Conservation (phyloP, 2,888 invertebrate genomes). For the Limnephilus marmoratus region DNA sequence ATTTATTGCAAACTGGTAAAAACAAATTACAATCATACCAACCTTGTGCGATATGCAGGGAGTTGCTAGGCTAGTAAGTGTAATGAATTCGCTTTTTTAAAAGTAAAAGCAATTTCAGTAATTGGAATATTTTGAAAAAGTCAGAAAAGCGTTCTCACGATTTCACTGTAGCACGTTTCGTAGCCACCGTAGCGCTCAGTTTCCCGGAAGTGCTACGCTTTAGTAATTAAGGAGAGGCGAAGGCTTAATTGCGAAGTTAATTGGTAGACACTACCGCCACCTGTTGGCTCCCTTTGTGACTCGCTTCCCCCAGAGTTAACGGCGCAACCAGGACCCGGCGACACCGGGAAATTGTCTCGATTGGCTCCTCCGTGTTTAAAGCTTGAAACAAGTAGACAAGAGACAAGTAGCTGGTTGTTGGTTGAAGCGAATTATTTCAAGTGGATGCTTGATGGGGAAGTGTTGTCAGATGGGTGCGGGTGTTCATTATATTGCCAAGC, state of each 20-base stretch:
- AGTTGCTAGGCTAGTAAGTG: too few species aligned
- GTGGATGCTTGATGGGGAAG: not conserved
- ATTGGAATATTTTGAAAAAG: not conserved
- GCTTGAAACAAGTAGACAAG: not conserved
- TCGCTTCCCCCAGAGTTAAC: conserved; percentile 65
- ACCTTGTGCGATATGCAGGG: too few species aligned
- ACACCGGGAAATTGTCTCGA: conserved; percentile 41
- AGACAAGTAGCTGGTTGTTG: conserved; percentile 16
- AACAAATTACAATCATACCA: too few species aligned
- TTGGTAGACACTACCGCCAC: conserved; percentile 75
- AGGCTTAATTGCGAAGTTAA: conserved; percentile 70
- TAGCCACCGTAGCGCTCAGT: conserved; percentile 38
- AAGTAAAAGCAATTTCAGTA: too few species aligned
- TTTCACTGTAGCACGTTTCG: not conserved
- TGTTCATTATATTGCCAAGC: not conserved
- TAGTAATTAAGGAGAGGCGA: conserved; percentile 75
- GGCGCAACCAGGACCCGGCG: conserved; percentile 24
- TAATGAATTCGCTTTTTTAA: too few species aligned
- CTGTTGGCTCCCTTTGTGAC: conserved; percentile 71
- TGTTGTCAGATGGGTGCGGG: not conserved
- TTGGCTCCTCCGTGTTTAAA: conserved; percentile 50
- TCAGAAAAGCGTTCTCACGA: not conserved
- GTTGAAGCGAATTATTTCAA: not conserved
- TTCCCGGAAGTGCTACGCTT: conserved; percentile 64
- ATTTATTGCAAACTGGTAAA: too few species aligned